phyloP scores from a whole-genome alignment of 2,113 vertebrate genomes.

The Todiramphus chloris region DNA sequence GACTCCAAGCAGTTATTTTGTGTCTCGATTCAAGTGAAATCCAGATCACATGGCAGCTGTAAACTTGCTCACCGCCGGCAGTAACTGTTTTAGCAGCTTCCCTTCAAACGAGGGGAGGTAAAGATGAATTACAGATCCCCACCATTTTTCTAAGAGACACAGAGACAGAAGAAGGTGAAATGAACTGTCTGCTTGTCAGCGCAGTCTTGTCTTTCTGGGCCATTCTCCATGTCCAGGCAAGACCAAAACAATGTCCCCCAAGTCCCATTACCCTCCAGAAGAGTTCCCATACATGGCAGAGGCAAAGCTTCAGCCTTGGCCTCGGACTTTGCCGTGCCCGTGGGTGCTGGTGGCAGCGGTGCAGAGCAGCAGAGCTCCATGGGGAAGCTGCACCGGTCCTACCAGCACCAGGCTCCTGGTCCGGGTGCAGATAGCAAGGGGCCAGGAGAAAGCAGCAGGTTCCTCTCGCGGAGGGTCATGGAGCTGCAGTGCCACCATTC shows the following conservation, averaged over 20 bases:
- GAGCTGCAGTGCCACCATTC: too few relatives aligned
- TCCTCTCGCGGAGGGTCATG: neutral
- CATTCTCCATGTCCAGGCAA: neutral
- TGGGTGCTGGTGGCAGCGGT: neutral
- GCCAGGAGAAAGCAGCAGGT: neutral
- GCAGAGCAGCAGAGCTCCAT: neutral
- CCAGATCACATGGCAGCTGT: neutral
- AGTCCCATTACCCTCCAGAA: neutral
- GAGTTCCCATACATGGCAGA: fast-evolving
- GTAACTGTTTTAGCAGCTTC: neutral
- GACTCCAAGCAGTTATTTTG: neutral
- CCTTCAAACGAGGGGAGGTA: neutral
- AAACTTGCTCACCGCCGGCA: neutral
- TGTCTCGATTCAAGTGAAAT: neutral
- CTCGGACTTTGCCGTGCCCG: neutral
- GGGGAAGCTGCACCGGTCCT: too few relatives aligned
- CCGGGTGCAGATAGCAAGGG: too few relatives aligned
- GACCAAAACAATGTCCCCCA: neutral
- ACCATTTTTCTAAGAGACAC: neutral
- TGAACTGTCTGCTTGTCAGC: neutral
- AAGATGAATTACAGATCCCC: neutral
- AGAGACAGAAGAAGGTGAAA: neutral
- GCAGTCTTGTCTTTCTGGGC: neutral
- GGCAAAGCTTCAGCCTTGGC: neutral
- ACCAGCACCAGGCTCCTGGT: too few relatives aligned